phyloP scores from a whole-genome alignment of 2,113 vertebrate species.

The Gnathonemus echidnorhynchus region DNA sequence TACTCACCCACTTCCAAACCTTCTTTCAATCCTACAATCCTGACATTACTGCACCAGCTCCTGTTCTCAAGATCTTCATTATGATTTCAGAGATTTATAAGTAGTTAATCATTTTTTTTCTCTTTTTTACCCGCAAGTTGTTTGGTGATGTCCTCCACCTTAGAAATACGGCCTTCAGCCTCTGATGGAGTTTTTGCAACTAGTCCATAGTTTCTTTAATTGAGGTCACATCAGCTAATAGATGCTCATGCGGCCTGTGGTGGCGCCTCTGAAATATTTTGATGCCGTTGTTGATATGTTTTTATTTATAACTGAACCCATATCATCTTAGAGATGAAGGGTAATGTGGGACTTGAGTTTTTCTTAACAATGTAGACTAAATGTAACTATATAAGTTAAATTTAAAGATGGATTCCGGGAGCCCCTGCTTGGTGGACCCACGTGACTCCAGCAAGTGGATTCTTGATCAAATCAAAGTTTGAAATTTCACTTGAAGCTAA shows the following conservation, averaged over 20 bases:
- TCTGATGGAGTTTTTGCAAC: background rate
- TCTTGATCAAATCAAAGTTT: background rate
- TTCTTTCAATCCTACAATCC: background rate
- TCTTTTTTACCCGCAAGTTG: background rate
- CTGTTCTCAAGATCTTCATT: background rate
- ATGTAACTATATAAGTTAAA: background rate
- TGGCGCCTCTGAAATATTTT: background rate
- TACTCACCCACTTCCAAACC: background rate
- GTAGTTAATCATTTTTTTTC: background rate
- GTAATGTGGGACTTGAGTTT: background rate
- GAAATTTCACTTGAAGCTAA: background rate
- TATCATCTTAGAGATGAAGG: background rate
- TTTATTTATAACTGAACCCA: background rate
- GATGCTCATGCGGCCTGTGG: background rate
- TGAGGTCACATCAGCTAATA: background rate
- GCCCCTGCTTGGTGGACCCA: background rate
- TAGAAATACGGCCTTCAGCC: background rate
- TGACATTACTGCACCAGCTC: background rate
- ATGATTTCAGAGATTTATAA: background rate
- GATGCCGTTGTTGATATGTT: background rate
- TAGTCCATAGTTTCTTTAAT: background rate
- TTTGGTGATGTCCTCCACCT: background rate
- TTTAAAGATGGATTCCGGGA: background rate
- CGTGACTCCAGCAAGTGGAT: background rate
- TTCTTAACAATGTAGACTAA: background rate